Evolutionary conservation across 2,113 vertebrate genomes (phyloP), one percentile per base, ranked within the genome.

Genomic region (Heterotilapia buettikoferi): DNA sequence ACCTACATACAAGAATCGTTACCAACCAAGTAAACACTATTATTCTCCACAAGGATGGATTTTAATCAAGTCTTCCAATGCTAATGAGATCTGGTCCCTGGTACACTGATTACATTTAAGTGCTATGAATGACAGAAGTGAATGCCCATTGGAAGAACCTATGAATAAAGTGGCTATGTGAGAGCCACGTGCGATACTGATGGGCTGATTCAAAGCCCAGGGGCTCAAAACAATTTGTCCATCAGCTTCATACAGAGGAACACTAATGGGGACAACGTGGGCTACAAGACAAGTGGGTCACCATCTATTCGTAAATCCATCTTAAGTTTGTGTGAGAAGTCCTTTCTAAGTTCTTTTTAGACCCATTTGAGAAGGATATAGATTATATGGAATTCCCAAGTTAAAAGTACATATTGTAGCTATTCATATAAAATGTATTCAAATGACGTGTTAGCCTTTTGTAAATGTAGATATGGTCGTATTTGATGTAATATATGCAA

Each of bases 1-100:
- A 95, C 96, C 96, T 93, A 96, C 87, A 95, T 95, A 90, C 50
- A 63, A 47, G 53, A 89, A 45, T 10, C 50, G 24, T 86, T 56
- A 82, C 90, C 53, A 84, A 87, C 80, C 18, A 31, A 83, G 76
- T 43, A 73, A 91, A 90, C 78, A 63, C 63, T 45, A 82, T 18
- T 83, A 47, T 80, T 90, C 86, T 80, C 73, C 83, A 16, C 4
- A 38, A 80, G 29, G 59, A 80, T 5, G 36, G 57, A 54, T 90
- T 92, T 90, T 83, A 93, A 89, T 87, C 78, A 88, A 79, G 68
- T 68, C 54, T 83, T 82, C 68, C 50, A 78, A 84, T 68, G 83
- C 21, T 90, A 81, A 92, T 80, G 52, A 84, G 63, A 83, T 85
- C 53, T 5, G 61, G 43, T 90, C 85, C 66, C 53, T 33, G 53